Base-by-base conservation (phyloP, 1,140 invertebrate genomes). In the Dermatophagoides farinae region DNA sequence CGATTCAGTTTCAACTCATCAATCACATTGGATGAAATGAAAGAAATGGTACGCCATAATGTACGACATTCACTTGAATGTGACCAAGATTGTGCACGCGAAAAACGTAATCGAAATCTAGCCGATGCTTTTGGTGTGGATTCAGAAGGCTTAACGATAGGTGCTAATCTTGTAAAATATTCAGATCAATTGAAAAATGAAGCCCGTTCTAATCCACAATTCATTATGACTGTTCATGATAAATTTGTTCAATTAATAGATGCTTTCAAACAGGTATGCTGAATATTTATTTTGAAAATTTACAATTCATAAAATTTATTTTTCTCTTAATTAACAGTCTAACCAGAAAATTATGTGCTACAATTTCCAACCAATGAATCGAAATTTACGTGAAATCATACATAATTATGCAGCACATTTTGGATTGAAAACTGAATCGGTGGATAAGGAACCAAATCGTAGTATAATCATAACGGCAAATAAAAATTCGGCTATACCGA, bases 331-430 rank as follows among this genome's bases (percentile, higher is more conserved):
- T 55, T 55, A 39, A 20, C 72, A 83, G 77, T 82, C 84, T 14
- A 87, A 88, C 66, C 84, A 87, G 65, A 83, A 83, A 66, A 86
- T 80, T n/a, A 77, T 86, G 0, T 83, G 82, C 59, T 83, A 88
- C 70, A 86, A 88, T 0, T 96, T 97, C 70, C 83, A 87, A 11
- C 80, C 83, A 11, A 92, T 95, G 88, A 92, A 90, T 69, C 77
- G 85, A 16, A 85, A 89, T 61, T 90, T 92, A 68, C 77, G 92
- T 12, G 78, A 82, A 67, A 82, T 95, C 65, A 80, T 97, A 10
- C 91, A 95, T 71, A 91, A 97, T 69, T 80, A 90, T 67, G 91
- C 88, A 64, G 85, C 90, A 68, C 85, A 88, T 70, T 97, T 96
- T 76, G 88, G 90, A 2, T 87, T 88, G 66, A 82, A 90, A 68